A percentile compares a stretch with the other conserved stretches of the same genome.
These are phyloP conservation scores for Epinotia ramella DNA, from an alignment of 2,888 invertebrate species.

Conservation along the genomic window DNA sequence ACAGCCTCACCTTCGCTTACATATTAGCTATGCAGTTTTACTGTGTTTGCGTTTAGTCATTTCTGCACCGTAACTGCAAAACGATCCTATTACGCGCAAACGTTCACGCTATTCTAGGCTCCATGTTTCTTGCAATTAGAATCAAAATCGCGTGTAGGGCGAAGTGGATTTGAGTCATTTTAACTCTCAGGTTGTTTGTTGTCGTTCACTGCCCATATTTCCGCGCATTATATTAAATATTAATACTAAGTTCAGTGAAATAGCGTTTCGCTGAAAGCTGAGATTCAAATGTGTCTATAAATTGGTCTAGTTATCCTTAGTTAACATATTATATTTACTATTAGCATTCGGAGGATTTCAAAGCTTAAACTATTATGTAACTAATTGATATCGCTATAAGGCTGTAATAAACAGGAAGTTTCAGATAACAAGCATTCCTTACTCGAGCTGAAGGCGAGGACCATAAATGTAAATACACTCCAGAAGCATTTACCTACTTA, in stretches of 20 bases:
- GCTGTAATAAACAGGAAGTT: not conserved
- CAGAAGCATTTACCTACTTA: too few species aligned
- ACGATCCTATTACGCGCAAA: not conserved
- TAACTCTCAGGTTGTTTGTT: conserved; percentile 47
- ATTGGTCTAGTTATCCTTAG: conserved; percentile 21
- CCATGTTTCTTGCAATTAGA: not conserved
- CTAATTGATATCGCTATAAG: not conserved
- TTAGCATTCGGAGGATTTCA: not conserved
- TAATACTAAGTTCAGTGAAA: conserved; percentile 30
- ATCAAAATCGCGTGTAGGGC: not conserved
- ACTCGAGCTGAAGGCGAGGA: not conserved
- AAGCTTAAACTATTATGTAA: not conserved
- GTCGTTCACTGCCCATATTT: conserved; percentile 49
- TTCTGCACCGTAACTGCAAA: conserved; percentile 46
- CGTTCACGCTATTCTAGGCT: not conserved
- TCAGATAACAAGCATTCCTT: not conserved
- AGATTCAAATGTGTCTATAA: conserved; percentile 20
- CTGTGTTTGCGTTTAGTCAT: conserved; percentile 64
- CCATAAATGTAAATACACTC: not conserved
- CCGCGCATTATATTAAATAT: conserved; percentile 27
- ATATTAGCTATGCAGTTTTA: conserved; percentile 74
- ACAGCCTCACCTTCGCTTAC: conserved; percentile 66
- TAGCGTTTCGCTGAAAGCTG: conserved; percentile 14
- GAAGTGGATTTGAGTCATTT: not conserved
- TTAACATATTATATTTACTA: conserved; percentile 5